phyloP scores from a whole-genome alignment of 2,797 vertebrate species.

The Muraenolepis orangiensis region DNA sequence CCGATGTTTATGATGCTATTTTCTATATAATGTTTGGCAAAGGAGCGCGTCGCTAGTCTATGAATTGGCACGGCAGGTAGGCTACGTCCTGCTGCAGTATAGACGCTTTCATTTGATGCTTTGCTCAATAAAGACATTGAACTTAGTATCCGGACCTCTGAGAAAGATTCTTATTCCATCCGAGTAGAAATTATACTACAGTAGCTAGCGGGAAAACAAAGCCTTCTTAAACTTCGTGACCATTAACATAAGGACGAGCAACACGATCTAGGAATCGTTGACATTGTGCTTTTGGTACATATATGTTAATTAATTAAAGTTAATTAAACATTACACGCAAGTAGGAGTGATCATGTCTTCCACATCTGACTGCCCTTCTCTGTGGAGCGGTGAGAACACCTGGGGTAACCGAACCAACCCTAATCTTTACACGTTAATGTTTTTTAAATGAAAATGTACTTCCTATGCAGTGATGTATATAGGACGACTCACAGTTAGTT shows the following conservation, averaged over 20 bases:
- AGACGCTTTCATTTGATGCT: too few species aligned
- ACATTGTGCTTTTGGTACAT: neutral
- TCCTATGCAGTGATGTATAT: neutral
- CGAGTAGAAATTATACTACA: too few species aligned
- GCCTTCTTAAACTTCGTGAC: neutral
- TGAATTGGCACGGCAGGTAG: too few species aligned
- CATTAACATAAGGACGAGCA: neutral
- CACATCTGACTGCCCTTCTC: constrained; percentile 5
- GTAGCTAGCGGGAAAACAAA: neutral
- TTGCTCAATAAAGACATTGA: too few species aligned
- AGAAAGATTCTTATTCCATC: too few species aligned
- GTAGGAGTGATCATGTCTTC: neutral
- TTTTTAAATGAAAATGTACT: neutral
- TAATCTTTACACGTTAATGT: neutral
- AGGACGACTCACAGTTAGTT: neutral
- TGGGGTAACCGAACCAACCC: constrained; percentile 46
- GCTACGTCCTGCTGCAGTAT: too few species aligned
- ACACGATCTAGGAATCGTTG: neutral
- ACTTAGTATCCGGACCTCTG: too few species aligned
- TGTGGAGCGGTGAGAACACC: constrained; percentile 35
- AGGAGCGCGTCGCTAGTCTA: too few species aligned
- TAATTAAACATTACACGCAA: neutral
- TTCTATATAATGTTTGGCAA: too few species aligned
- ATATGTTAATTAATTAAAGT: neutral
- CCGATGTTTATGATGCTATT: too few species aligned